Conservation (phyloP, 2,888 invertebrate genomes). For the Epistrophe eligans region DNA sequence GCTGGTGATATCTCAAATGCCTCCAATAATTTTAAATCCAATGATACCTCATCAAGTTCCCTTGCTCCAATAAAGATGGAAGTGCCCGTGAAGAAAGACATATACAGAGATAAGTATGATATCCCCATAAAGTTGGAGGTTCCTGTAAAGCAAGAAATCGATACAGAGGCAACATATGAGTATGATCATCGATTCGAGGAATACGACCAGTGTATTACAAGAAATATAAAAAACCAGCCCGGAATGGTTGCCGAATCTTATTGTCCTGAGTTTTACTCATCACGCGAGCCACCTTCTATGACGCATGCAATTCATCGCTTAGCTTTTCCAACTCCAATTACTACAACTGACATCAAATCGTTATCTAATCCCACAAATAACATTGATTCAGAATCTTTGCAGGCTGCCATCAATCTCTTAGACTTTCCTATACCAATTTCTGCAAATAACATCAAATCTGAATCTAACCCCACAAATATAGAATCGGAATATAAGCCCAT, state of each 20-base stretch:
- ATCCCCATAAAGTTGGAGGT: background rate
- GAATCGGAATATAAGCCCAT: background rate
- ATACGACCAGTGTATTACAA: background rate
- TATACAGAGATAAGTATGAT: background rate
- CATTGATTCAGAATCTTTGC: background rate
- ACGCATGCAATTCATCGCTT: conserved; percentile 3
- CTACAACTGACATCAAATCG: background rate
- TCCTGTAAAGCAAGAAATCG: background rate
- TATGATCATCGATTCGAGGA: background rate
- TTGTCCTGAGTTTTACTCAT: background rate
- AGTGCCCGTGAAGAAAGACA: background rate
- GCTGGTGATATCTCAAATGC: background rate
- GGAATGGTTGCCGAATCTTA: background rate
- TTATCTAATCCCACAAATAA: background rate
- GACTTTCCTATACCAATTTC: background rate
- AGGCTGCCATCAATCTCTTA: background rate
- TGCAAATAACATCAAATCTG: background rate
- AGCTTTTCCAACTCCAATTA: background rate
- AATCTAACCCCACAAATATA: background rate
- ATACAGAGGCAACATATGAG: background rate
- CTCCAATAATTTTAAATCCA: background rate
- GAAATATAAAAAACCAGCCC: background rate
- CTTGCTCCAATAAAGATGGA: background rate
- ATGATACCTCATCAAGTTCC: background rate
- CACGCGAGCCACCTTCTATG: background rate